phyloP scores from a whole-genome alignment of 1,140 invertebrate genomes.

The Olivierus martensii region DNA sequence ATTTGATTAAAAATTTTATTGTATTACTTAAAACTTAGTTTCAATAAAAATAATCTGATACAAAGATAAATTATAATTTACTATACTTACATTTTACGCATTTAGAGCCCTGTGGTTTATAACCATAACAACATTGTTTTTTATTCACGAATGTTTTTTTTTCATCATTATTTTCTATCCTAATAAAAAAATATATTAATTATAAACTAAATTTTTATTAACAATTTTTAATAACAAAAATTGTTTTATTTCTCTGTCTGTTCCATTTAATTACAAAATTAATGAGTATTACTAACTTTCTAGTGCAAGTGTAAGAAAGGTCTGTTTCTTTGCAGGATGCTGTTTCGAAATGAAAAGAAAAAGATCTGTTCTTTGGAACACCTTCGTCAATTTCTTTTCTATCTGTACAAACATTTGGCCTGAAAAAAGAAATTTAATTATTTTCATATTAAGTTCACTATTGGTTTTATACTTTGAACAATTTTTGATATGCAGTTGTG shows the following conservation, averaged over 20 bases:
- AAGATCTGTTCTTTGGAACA: conserved; percentile 8
- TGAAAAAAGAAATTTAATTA: conserved; percentile 2
- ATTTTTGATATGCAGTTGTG: too few relatives aligned
- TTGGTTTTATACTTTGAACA: too few relatives aligned
- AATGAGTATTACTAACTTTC: conserved; percentile 13
- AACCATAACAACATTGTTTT: conserved; percentile 46
- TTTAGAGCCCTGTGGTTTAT: conserved; percentile 30
- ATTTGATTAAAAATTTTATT: too few relatives aligned
- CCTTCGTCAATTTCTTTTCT: conserved; percentile 23
- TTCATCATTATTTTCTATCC: conserved; percentile 27
- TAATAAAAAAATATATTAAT: conserved; percentile 20
- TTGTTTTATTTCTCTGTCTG: too few relatives aligned
- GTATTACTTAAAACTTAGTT: too few relatives aligned
- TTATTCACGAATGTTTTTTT: conserved; percentile 38
- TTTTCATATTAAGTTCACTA: too few relatives aligned
- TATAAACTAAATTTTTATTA: too few relatives aligned
- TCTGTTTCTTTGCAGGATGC: conserved; percentile 38
- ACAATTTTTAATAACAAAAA: too few relatives aligned
- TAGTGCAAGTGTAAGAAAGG: conserved; percentile 40
- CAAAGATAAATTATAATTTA: too few relatives aligned
- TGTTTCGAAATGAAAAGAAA: conserved; percentile 29
- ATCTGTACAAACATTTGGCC: conserved; percentile 37
- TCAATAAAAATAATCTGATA: too few relatives aligned
- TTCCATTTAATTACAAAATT: too few relatives aligned
- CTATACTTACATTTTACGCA: conserved; percentile 34